Percentiles rank a stretch among this genome's conserved stretches.
These are phyloP conservation scores for Clarias macrocephalus DNA, from an alignment of 2,113 vertebrate genomes.

Conservation along the genomic window DNA sequence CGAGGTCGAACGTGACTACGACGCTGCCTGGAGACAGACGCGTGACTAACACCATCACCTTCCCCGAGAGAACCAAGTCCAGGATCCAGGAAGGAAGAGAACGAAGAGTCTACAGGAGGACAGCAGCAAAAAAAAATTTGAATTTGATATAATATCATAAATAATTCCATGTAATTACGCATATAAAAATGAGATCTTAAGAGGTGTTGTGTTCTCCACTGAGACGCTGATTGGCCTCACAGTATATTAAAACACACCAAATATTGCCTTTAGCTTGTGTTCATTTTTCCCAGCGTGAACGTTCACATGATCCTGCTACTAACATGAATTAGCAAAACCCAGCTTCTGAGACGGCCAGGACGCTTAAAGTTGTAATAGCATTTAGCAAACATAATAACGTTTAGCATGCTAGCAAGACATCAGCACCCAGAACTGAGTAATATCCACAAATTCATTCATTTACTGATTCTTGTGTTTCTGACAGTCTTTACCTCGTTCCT, in stretches of 20 bases:
- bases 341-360: no score
- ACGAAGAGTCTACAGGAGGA: conserved; percentile 68
- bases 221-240: not conserved
- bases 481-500: conserved; percentile 65
- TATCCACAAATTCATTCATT: not conserved
- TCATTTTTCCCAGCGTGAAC: no score
- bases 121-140: not conserved
- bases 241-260: not conserved
- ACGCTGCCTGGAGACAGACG: conserved; percentile 73
- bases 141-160: no score
- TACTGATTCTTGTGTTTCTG: not conserved
- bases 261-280: no score
- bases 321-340: not conserved
- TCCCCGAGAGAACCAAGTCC: conserved; percentile 65
- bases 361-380: no score
- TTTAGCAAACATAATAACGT: no score
- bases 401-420: no score
- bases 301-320: no score
- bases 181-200: no score
- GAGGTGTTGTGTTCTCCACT: not conserved
- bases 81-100: conserved; percentile 63
- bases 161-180: no score
- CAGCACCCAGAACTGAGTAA: not conserved
- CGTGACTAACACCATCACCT: conserved; percentile 70
- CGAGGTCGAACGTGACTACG: conserved; percentile 73